Percentiles rank a stretch among this genome's conserved stretches.
These are phyloP conservation scores for Hormiphora californensis DNA, from an alignment of 37 sponge, comb jelly and placozoan genomes.

Conservation along the genomic window DNA sequence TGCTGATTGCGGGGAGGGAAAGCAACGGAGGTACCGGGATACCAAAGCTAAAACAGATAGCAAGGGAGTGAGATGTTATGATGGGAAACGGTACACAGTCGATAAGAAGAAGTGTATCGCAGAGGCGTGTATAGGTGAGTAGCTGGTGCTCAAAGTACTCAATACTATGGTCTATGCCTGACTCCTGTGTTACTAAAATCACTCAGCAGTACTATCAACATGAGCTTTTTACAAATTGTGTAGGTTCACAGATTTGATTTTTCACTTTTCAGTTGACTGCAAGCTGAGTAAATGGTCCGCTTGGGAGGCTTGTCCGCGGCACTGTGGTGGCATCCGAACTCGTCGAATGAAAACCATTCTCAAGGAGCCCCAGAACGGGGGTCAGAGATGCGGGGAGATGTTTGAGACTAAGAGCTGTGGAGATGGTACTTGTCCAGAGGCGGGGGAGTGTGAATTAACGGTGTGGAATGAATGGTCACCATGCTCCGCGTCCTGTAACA, in stretches of 20 bases:
- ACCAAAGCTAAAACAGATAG: not conserved
- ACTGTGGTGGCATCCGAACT: not conserved
- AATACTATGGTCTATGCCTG: no score
- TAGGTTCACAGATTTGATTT: no score
- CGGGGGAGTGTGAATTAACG: not conserved
- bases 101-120: not conserved
- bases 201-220: no score
- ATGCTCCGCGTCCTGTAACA: not conserved
- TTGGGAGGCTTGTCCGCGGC: not conserved
- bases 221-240: no score
- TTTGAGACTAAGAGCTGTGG: conserved; percentile 1
- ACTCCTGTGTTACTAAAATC: no score
- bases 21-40: conserved; percentile 34
- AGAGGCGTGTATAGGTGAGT: conserved; percentile 8
- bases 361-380: conserved; percentile 5
- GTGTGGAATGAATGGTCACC: conserved; percentile 37
- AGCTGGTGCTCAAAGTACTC: no score
- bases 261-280: conserved; percentile 35
- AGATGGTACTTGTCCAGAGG: not conserved
- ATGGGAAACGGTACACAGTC: not conserved
- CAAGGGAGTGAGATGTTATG: not conserved
- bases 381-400: not conserved
- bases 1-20: not conserved
- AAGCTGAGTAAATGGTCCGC: conserved; percentile 7
- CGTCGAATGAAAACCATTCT: not conserved